Conservation (phyloP, 2,113 vertebrate species). For the Macquaria ambigua region DNA sequence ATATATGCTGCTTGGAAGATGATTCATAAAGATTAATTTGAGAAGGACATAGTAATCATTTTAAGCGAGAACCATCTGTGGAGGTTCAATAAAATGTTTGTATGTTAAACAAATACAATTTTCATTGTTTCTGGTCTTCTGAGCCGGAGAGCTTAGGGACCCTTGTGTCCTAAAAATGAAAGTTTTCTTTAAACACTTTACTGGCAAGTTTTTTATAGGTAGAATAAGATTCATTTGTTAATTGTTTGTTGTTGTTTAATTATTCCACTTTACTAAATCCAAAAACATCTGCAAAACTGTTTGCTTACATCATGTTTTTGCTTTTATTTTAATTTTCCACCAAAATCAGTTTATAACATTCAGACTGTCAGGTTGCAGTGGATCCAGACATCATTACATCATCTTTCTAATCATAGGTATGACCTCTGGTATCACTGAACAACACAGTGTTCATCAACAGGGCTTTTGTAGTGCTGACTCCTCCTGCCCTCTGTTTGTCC, state of each 20-base stretch:
- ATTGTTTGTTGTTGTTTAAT: neutral
- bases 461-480: neutral
- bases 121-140: too few relatives aligned
- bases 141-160: too few relatives aligned
- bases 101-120: too few relatives aligned
- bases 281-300: neutral
- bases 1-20: neutral
- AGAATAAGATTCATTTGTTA: neutral
- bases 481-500: slow-evolving; percentile 7
- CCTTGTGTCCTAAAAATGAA: neutral
- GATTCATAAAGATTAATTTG: neutral
- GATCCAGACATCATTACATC: neutral
- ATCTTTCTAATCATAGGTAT: neutral
- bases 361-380: neutral
- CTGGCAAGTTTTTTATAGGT: neutral
- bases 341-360: neutral
- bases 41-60: neutral
- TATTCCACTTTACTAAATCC: neutral
- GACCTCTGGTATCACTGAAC: neutral
- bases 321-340: neutral
- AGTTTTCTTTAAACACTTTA: neutral
- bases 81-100: neutral
- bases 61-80: neutral
- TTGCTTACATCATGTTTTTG: neutral
- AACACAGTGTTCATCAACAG: neutral